These are phyloP conservation scores for Amphipyra berbera DNA, from an alignment of 2,888 invertebrate species.

Conservation along the genomic window DNA sequence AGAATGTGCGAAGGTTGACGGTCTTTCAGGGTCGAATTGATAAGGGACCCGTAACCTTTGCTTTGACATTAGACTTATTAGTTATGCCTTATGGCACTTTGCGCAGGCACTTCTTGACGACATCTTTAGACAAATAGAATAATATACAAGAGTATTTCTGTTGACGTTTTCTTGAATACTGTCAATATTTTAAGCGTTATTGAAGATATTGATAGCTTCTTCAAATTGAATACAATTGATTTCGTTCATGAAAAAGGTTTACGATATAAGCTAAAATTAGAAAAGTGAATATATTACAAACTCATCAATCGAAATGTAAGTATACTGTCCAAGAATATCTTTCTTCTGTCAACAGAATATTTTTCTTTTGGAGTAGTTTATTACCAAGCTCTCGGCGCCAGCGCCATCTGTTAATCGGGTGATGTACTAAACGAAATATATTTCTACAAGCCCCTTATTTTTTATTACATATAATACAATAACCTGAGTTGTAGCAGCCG, in stretches of 20 bases:
- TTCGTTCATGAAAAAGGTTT: too few relatives aligned
- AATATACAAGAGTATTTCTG: not conserved
- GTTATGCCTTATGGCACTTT: slow-evolving; percentile 24
- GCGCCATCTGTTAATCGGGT: slow-evolving; percentile 39
- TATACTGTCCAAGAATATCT: too few relatives aligned
- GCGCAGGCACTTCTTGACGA: slow-evolving; percentile 10
- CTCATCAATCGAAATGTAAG: too few relatives aligned
- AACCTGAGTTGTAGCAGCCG: slow-evolving; percentile 32
- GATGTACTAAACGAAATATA: slow-evolving; percentile 23
- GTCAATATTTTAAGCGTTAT: too few relatives aligned
- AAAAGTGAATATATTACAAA: too few relatives aligned
- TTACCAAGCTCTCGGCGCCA: not conserved
- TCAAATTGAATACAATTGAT: too few relatives aligned
- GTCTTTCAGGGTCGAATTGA: slow-evolving; percentile 71
- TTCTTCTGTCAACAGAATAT: too few relatives aligned
- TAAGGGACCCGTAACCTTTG: slow-evolving; percentile 63
- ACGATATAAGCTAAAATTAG: too few relatives aligned
- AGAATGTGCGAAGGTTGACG: slow-evolving; percentile 78
- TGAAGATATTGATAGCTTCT: too few relatives aligned
- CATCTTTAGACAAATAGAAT: slow-evolving; percentile 7
- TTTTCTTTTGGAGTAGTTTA: too few relatives aligned
- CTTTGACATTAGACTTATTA: slow-evolving; percentile 58
- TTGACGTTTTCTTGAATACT: not conserved
- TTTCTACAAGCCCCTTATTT: slow-evolving; percentile 25
- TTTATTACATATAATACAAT: slow-evolving; percentile 8